Base-by-base conservation (phyloP, 2,113 vertebrate genomes). In the Bufo gargarizans region DNA sequence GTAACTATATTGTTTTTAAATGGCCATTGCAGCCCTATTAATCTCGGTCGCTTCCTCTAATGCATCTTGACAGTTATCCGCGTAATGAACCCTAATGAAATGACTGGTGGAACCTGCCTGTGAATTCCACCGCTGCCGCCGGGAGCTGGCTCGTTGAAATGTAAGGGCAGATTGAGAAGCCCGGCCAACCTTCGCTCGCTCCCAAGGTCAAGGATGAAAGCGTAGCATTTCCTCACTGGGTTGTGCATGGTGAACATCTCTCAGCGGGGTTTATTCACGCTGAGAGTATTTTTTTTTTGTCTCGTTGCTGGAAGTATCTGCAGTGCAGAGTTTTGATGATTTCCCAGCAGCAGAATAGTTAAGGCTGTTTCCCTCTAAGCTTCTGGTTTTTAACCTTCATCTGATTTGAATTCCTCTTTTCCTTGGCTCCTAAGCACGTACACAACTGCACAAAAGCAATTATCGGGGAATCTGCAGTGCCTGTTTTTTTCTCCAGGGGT, bases 1-100 rank as follows among this genome's bases (percentile, higher is more conserved):
- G 92, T 95, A 95, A 94, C 92, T 94, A 93, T 94, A 95, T 95
- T 96, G 94, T 94, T 95, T 95, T 95, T 94, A 95, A 94, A 95
- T 95, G 93, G 93, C 93, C 93, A 94, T 95, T 94, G 94, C 93
- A 92, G 92, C 92, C 92, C 93, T 94, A 92, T 95, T 95, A 94
- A 94, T 96, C 94, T 94, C 90, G 92, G 91, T 90, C 91, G 89
- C 91, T 77, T 59, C 91, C 92, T 92, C 92, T 94, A 95, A 95
- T 95, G 93, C 92, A 90, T 94, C 92, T 92, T 95, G 95, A 94
- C 95, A 95, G 95, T 95, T 94, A 96, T 95, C 95, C 94, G 90
- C 94, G 93, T 95, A 96, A 95, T 95, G 95, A 96, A 91, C 92
- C 91, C 78, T 95, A 96, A 95, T 96, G 95, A 96, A 95, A 95